Conservation (phyloP, 2,888 invertebrate species). For the Hybos culiciformis region DNA sequence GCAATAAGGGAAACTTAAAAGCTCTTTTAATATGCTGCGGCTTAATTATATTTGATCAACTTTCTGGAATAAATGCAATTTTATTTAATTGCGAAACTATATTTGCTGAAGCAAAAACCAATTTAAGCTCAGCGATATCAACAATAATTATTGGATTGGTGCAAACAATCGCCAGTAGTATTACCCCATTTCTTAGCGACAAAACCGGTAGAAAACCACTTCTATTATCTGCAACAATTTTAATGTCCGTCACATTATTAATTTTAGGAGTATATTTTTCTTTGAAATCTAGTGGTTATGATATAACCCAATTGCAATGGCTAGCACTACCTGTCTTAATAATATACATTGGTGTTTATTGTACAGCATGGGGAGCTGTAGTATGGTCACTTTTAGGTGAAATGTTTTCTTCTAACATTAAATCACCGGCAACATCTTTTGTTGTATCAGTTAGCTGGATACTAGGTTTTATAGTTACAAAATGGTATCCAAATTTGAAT, state of each 20-base stretch:
- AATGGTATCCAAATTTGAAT: constrained; percentile 49
- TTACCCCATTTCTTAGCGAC: constrained; percentile 65
- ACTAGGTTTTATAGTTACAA: constrained; percentile 60
- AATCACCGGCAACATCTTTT: constrained; percentile 60
- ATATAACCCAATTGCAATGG: constrained; percentile 43
- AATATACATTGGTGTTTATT: constrained; percentile 61
- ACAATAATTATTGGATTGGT: constrained; percentile 61
- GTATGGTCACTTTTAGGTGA: constrained; percentile 77
- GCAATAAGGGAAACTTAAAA: constrained; percentile 54
- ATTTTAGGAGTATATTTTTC: constrained; percentile 50
- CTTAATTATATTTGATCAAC: constrained; percentile 69
- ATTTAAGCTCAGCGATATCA: constrained; percentile 45
- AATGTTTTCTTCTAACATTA: constrained; percentile 65
- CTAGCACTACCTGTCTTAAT: constrained; percentile 58
- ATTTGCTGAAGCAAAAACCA: constrained; percentile 51
- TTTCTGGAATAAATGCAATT: constrained; percentile 69
- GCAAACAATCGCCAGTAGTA: constrained; percentile 54
- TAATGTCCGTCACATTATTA: constrained; percentile 50
- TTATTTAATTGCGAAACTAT: constrained; percentile 64
- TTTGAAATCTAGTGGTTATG: constrained; percentile 35
- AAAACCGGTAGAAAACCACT: constrained; percentile 59
- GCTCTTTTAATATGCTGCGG: constrained; percentile 62
- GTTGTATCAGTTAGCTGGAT: constrained; percentile 67
- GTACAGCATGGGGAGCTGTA: constrained; percentile 61
- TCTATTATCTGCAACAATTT: constrained; percentile 53